phyloP scores from a whole-genome alignment of 2,797 vertebrate species.

The Pachyuromys duprasi region DNA sequence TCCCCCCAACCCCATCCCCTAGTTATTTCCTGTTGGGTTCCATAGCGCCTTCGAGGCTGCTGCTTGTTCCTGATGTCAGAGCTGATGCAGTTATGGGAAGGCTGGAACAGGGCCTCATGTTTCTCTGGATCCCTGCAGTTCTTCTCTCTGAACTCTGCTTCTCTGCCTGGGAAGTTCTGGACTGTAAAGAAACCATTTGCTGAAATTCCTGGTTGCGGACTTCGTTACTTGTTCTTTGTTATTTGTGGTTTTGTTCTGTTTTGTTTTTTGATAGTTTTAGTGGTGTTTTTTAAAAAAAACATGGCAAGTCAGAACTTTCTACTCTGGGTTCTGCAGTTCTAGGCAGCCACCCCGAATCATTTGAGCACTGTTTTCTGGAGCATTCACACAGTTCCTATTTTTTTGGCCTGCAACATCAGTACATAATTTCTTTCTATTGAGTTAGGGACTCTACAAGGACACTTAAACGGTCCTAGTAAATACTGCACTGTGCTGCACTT shows the following conservation, averaged over 20 bases:
- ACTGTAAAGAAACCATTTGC: not conserved
- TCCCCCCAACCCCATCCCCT: not conserved
- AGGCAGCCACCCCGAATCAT: not conserved
- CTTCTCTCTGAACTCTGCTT: not conserved
- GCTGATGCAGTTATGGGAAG: not conserved
- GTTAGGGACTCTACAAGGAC: not conserved
- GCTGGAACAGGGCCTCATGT: not conserved
- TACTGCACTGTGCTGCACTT: not conserved
- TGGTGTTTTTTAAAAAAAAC: slow-evolving; percentile 30
- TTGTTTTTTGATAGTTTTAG: slow-evolving; percentile 3
- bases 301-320: not conserved
- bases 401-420: not conserved
- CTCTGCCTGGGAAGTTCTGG: not conserved
- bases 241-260: too few relatives aligned
- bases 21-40: not conserved
- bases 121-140: not conserved
- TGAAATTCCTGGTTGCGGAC: slow-evolving; percentile 2
- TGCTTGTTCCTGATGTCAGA: not conserved
- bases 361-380: not conserved
- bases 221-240: slow-evolving; percentile 7
- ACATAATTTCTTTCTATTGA: not conserved
- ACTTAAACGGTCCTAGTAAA: not conserved
- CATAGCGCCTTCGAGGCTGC: not conserved
- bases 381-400: not conserved
- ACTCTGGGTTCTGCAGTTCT: not conserved